Evolutionary conservation across 2,113 vertebrate genomes (phyloP).

Genomic region (Antechinus stuartii): DNA sequence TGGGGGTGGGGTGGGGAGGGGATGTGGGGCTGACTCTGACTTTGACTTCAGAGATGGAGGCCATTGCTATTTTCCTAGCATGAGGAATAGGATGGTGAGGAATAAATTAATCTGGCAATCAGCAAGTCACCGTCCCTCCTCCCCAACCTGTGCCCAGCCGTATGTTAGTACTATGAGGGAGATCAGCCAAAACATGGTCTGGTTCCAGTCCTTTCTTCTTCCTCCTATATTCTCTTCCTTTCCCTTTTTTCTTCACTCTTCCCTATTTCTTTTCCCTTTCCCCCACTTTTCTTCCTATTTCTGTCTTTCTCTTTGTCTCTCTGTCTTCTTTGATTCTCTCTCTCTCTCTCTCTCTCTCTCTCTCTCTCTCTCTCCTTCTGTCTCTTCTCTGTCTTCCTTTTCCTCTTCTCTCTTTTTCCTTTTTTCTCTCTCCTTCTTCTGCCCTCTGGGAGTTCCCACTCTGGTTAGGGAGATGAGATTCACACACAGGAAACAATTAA

Average conservation of each 20-base stretch:
- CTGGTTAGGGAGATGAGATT: conserved; percentile 2
- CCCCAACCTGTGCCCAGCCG: background rate
- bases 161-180: background rate
- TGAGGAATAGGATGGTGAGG: background rate
- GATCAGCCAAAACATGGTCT: background rate
- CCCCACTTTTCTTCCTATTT: too few species aligned
- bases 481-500: conserved; percentile 4
- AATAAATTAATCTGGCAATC: background rate
- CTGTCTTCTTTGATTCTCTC: background rate
- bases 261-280: too few species aligned
- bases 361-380: too few species aligned
- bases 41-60: background rate
- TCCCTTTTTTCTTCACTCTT: background rate
- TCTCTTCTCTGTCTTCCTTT: background rate
- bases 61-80: background rate
- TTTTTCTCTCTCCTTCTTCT: background rate
- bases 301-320: too few species aligned
- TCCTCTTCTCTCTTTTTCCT: background rate
- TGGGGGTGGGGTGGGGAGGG: background rate
- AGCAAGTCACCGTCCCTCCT: background rate
- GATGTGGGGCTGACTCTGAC: background rate
- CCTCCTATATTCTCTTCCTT: background rate
- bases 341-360: too few species aligned
- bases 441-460: conserved; percentile 1
- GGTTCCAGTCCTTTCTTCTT: background rate